Evolutionary conservation across 2,797 vertebrate species (phyloP).

Genomic region (Manis crassicaudata): DNA sequence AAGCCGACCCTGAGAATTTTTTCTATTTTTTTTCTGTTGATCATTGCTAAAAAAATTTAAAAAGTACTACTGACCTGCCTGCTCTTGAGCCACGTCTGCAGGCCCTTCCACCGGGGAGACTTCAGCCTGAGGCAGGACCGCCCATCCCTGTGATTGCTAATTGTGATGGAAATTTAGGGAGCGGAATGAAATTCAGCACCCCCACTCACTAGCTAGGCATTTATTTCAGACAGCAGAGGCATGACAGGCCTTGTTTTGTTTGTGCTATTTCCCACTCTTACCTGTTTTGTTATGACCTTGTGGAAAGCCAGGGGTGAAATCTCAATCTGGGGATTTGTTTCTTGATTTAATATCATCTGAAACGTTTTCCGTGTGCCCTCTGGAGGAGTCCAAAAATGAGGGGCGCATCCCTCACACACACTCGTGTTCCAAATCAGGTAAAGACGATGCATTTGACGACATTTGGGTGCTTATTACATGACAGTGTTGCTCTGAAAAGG

Average conservation of each 20-base stretch:
- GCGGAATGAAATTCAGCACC: background rate
- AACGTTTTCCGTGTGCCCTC: background rate
- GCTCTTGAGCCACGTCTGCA: background rate
- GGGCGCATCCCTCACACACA: background rate
- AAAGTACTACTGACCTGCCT: background rate
- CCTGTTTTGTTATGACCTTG: background rate
- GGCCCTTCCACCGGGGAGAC: rapidly evolving
- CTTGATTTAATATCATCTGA: background rate
- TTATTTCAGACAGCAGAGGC: rapidly evolving
- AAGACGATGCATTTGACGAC: background rate
- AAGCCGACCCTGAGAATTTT: background rate
- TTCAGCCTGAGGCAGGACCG: background rate
- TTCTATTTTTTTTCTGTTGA: background rate
- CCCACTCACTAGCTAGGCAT: too few species aligned
- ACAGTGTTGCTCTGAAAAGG: background rate
- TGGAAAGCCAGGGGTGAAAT: background rate
- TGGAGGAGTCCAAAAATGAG: background rate
- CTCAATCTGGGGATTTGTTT: background rate
- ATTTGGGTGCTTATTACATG: background rate
- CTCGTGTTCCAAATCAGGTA: background rate
- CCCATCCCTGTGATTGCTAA: too few species aligned
- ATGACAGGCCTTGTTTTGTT: rapidly evolving
- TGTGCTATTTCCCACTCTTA: rapidly evolving
- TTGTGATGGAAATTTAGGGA: background rate
- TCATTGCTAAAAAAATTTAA: too few species aligned